Evolutionary conservation across 2,888 invertebrate genomes (phyloP).

Genomic region (Xestia xanthographa): DNA sequence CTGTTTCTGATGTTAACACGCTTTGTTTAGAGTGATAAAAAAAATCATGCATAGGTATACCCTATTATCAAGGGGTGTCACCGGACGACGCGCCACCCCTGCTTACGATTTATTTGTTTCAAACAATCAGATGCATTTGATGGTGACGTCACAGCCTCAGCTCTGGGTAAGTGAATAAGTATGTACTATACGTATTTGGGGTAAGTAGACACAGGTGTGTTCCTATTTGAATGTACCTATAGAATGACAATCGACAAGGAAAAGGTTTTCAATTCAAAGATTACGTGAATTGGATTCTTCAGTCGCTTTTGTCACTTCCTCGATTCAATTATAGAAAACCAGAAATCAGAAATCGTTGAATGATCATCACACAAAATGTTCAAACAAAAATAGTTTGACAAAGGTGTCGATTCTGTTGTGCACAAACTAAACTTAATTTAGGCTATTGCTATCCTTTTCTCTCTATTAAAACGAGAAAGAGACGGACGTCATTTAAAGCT

Average conservation of each 20-base stretch:
- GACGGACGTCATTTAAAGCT: no score
- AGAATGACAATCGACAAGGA: constrained; percentile 18
- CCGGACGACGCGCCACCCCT: constrained; percentile 3
- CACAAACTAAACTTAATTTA: no score
- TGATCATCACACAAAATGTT: no score
- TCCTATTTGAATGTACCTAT: not conserved
- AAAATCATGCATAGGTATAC: no score
- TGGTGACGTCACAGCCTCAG: constrained; percentile 28
- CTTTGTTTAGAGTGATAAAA: no score
- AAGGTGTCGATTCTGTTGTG: no score
- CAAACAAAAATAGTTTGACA: not conserved
- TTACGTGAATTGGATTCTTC: constrained; percentile 9
- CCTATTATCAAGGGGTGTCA: constrained; percentile 39
- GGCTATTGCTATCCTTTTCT: no score
- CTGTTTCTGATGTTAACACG: no score
- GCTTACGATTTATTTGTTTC: constrained; percentile 48
- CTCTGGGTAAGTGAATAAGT: constrained; percentile 12
- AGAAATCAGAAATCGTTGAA: not conserved
- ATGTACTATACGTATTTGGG: constrained; percentile 1
- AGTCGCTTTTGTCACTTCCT: not conserved
- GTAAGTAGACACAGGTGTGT: not conserved
- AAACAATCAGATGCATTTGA: constrained; percentile 58
- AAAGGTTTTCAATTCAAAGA: constrained; percentile 5
- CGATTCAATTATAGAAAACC: not conserved
- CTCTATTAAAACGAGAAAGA: no score